A percentile compares a stretch with the other conserved stretches of the same genome.
Evolutionary conservation across 2,113 vertebrate genomes (phyloP).

Genomic region (Anarhynchus alexandrinus): DNA sequence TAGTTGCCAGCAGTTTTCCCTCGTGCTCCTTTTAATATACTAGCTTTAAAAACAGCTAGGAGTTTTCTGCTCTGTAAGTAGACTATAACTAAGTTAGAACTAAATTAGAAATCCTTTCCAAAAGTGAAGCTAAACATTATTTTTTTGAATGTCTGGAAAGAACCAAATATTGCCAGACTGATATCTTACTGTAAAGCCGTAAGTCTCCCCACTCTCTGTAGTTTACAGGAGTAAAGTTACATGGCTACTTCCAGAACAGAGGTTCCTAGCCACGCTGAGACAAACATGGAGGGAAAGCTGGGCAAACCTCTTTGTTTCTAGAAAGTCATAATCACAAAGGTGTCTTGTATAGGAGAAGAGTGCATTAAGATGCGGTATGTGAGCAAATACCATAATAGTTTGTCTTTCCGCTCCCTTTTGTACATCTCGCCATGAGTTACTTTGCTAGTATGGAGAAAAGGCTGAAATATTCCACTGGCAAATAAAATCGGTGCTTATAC

Average conservation of each 20-base stretch:
- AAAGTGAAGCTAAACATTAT: not conserved
- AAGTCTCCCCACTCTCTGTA: not conserved
- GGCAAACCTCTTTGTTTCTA: not conserved
- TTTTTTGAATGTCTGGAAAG: not conserved
- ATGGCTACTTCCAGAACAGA: not conserved
- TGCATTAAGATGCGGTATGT: not conserved
- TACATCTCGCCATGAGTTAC: rapidly evolving
- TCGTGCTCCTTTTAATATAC: not conserved
- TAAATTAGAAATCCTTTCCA: not conserved
- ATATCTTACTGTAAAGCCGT: not conserved
- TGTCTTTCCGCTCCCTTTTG: not conserved
- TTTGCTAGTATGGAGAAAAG: not conserved
- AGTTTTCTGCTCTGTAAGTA: not conserved
- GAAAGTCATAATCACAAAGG: not conserved
- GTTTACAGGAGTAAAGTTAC: not conserved
- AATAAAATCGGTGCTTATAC: not conserved
- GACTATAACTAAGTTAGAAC: not conserved
- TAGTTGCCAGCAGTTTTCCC: not conserved
- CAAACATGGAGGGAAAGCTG: not conserved
- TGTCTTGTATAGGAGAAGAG: not conserved
- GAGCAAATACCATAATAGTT: not conserved
- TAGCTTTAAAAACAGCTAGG: not conserved
- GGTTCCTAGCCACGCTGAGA: not conserved
- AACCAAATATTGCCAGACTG: not conserved
- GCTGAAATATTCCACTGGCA: not conserved